Evolutionary conservation across 2,113 vertebrate species (phyloP), one percentile per base, ranked within the genome.

Genomic region (Campylorhamphus procurvoides): DNA sequence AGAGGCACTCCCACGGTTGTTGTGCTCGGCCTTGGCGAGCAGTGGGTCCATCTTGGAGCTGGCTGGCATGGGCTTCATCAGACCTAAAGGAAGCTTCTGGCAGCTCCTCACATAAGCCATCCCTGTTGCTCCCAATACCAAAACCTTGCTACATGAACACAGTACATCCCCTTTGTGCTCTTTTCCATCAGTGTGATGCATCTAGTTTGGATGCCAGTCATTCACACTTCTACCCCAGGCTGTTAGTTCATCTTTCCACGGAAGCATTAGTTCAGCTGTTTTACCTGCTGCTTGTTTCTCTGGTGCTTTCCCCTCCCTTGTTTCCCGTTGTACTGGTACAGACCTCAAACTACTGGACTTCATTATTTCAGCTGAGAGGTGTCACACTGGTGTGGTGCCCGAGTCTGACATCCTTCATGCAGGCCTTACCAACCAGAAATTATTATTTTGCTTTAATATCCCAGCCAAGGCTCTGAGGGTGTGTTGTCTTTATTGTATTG

Each of bases 341-440:
- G 67, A 25, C 19, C 50, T 67, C 13, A 33, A 50, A 66, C 64
- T 59, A 42, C 12, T 73, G 66, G 42, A 31, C 47, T 63, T 67
- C 1, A 11, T 35, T 8, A 29, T 73, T 50, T 58, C 50, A 50
- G 2, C 11, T 6, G n/a, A 35, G 63, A 52, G 14, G 22, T 40
- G 63, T 14, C 63, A 79, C 33, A 10, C 20, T 0, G 1, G 25
- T 39, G 3, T 7, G 3, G 27, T 77, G 42, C 53, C 37, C 0
- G 3, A 84, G 14, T n/a, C 44, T 67, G 64, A 33, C 4, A 0
- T 81, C 23, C n/a, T 68, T 88, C 1, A 0, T 47, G 40, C 31
- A 68, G 75, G 23, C 25, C 29, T 10, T 60, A 85, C 16, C 42
- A 5, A 46, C 53, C 46, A 50, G 7, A 90, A 62, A 27, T 39